A percentile compares a stretch with the other conserved stretches of the same genome.
phyloP scores from a whole-genome alignment of 1,140 invertebrate species.

The Drosophila busckii region DNA sequence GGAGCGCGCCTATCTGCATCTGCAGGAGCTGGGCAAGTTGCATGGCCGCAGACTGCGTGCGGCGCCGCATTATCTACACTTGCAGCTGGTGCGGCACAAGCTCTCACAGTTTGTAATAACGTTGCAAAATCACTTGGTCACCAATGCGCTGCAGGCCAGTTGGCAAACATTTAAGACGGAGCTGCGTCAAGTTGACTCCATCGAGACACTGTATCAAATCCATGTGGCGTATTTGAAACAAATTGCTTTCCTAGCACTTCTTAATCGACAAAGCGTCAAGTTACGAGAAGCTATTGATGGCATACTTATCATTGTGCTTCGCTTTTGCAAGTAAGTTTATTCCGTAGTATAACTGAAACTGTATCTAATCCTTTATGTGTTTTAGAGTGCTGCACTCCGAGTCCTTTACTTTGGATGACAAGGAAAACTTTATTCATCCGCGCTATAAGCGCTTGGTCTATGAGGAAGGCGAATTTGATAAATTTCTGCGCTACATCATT shows the following conservation, averaged over 20 bases:
- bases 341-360: neutral
- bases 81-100: slow-evolving; percentile 85
- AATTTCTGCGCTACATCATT: slow-evolving; percentile 68
- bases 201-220: slow-evolving; percentile 85
- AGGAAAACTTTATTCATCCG: slow-evolving; percentile 55
- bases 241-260: slow-evolving; percentile 84
- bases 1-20: slow-evolving; percentile 82
- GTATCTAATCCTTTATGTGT: neutral
- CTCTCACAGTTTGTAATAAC: slow-evolving; percentile 87
- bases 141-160: slow-evolving; percentile 84
- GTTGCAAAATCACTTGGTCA: slow-evolving; percentile 85
- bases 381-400: slow-evolving; percentile 58
- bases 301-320: slow-evolving; percentile 85
- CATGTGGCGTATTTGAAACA: slow-evolving; percentile 86
- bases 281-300: slow-evolving; percentile 83
- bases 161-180: slow-evolving; percentile 86
- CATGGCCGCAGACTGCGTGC: slow-evolving; percentile 79
- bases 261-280: slow-evolving; percentile 84
- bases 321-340: slow-evolving; percentile 82
- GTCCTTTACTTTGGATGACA: slow-evolving; percentile 40
- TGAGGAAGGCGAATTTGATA: slow-evolving; percentile 72
- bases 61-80: slow-evolving; percentile 82
- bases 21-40: slow-evolving; percentile 80
- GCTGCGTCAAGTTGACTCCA: slow-evolving; percentile 81
- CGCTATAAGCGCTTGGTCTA: slow-evolving; percentile 57